Conservation (phyloP, 2,888 invertebrate genomes). For the Leptopterna dolabrata region DNA sequence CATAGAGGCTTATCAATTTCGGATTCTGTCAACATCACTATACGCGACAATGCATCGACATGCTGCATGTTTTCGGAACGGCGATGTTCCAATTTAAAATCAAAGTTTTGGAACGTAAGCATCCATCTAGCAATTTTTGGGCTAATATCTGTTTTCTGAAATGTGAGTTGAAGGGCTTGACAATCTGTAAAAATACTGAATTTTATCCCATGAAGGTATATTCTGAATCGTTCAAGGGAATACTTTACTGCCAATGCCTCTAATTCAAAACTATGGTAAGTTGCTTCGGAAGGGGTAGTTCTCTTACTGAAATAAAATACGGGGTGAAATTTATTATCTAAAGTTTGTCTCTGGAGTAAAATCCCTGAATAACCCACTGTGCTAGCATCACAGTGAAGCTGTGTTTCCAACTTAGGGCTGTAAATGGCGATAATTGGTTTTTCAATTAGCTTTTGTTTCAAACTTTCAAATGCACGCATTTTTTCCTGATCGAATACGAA, state of each 20-base stretch:
- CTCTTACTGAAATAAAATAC: conserved; percentile 26
- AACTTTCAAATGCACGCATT: background rate
- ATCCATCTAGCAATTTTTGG: conserved; percentile 1
- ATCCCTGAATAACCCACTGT: background rate
- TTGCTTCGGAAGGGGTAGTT: background rate
- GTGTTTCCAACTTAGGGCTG: background rate
- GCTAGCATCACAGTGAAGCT: conserved; percentile 32
- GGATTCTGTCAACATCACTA: background rate
- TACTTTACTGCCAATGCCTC: background rate
- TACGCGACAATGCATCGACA: conserved; percentile 21
- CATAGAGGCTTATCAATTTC: background rate
- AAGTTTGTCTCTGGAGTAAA: background rate
- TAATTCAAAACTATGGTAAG: conserved; percentile 36
- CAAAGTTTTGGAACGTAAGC: background rate
- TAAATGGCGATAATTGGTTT: background rate
- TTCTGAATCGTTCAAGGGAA: background rate
- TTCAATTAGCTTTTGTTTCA: too few species aligned
- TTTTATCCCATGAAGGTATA: background rate
- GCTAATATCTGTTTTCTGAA: background rate
- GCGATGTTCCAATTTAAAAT: conserved; percentile 8
- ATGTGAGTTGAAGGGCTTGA: background rate
- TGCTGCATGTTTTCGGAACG: conserved; percentile 11
- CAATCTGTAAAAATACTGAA: conserved; percentile 33
- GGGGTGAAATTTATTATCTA: conserved; percentile 23
- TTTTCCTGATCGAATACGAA: background rate